phyloP scores from a whole-genome alignment of 2,113 vertebrate genomes.

The Carlito syrichta region DNA sequence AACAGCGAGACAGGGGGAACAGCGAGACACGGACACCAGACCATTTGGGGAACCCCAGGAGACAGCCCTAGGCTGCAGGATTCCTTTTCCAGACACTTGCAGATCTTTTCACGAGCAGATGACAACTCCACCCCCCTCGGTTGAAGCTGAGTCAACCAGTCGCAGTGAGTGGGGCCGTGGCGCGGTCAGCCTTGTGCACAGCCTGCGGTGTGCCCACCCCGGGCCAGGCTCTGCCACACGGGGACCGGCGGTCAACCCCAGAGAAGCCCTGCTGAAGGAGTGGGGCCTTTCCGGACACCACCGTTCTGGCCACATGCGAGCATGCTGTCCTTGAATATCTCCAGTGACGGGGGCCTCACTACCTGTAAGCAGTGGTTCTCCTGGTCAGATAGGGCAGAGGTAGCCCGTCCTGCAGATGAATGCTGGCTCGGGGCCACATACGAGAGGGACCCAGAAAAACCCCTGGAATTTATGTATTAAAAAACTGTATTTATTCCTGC shows the following conservation, averaged over 20 bases:
- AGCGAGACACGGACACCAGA: accelerated
- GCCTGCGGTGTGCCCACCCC: background rate
- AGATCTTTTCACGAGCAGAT: accelerated
- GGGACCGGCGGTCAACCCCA: background rate
- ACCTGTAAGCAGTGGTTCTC: accelerated
- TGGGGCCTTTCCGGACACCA: background rate
- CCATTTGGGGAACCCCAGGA: no score
- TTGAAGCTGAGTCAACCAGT: accelerated
- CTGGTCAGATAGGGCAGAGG: accelerated
- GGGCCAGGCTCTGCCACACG: background rate
- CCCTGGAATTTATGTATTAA: no score
- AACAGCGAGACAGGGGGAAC: accelerated
- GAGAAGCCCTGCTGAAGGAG: background rate
- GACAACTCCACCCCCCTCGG: background rate
- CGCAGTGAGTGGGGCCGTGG: accelerated
- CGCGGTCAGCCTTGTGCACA: accelerated
- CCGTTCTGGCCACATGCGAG: background rate
- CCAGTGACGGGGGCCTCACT: background rate
- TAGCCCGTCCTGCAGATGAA: no score
- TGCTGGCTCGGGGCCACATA: no score
- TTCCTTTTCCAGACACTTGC: background rate
- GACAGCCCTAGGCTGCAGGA: background rate
- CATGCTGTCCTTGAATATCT: background rate
- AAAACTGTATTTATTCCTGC: no score
- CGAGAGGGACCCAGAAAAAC: no score